phyloP scores from a whole-genome alignment of 1,140 invertebrate genomes.

The Drosophila albomicans region DNA sequence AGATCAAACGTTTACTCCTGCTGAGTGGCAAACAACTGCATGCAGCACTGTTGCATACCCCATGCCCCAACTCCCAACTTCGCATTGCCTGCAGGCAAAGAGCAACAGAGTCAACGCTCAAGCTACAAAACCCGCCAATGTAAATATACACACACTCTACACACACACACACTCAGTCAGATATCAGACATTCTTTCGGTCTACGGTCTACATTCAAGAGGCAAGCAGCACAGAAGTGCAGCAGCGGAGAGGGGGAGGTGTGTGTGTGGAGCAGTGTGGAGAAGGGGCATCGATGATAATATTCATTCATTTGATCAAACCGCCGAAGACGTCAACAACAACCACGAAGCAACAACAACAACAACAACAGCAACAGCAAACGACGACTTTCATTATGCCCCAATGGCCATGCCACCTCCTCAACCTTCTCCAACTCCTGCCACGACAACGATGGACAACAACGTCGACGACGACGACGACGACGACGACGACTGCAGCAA shows the following conservation, averaged over 20 bases:
- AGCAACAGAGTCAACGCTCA: conserved; percentile 27
- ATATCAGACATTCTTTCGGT: conserved; percentile 68
- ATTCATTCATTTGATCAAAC: conserved; percentile 84
- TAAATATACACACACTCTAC: conserved; percentile 38
- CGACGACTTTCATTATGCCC: conserved; percentile 66
- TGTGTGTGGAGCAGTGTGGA: neutral
- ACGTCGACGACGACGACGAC: conserved; percentile 13
- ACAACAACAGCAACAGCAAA: conserved; percentile 45
- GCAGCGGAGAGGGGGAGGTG: neutral
- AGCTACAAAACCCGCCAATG: conserved; percentile 49
- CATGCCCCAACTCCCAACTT: neutral
- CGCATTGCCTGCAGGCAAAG: conserved; percentile 24
- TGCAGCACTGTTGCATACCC: conserved; percentile 18
- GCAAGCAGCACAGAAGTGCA: conserved; percentile 31
- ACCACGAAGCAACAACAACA: conserved; percentile 40
- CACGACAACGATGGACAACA: conserved; percentile 23
- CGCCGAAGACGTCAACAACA: conserved; percentile 73
- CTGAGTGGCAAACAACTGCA: conserved; percentile 56
- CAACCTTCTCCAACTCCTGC: conserved; percentile 11
- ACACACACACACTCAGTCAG: conserved; percentile 38
- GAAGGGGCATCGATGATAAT: conserved; percentile 77
- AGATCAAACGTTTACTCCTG: conserved; percentile 81
- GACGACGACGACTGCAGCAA: conserved; percentile 8
- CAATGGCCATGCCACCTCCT: conserved; percentile 27
- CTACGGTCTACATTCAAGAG: conserved; percentile 78